Evolutionary conservation across 2,797 vertebrate genomes (phyloP), one percentile per base, ranked within the genome.

Genomic region (Cynopterus sphinx): DNA sequence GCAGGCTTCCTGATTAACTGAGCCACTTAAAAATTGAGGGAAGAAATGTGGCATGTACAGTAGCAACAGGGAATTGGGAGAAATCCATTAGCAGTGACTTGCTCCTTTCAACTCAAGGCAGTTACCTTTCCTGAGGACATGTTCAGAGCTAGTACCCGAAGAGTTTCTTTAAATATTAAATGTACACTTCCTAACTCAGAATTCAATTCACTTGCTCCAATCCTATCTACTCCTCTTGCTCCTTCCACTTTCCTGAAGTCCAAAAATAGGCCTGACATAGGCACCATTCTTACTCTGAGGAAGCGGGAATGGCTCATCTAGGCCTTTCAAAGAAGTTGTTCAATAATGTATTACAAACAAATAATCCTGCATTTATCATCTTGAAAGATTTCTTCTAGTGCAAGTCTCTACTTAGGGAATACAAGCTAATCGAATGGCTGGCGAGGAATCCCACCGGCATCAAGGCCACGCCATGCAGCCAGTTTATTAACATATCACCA

Each of bases 1-100:
- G 96, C 86, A 96, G 87, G 96, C 92, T 97, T 96, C 41, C 70
- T 83, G 68, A 97, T 94, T 94, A 98, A 96, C 67, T n/a, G 95
- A 94, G 74, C 87, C 89, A 93, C 83, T 96, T 67, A 8, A 92
- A 96, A 96, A 96, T 83, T 83, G 81, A 95, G 97, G 94, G 70
- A 81, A 61, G 36, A 87, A 90, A 91, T 0, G 0, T 91, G 88
- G 36, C 24, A 28, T 61, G n/a, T 41, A 71, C 28, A 70, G 87
- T 22, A 92, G 88, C 51, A 96, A 96, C 83, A 94, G 78, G 96
- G 77, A 79, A 55, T 74, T 46, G 84, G 93, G 94, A 59, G 41
- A 53, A 65, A 85, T 87, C 36, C 73, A 75, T 49, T 68, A 97
- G 96, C 10, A 93, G 83, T 46, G 61, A 36, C 16, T 8, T 5